These are phyloP conservation scores for Kudoa iwatai DNA, from an alignment of 30 jellyfish, hydroid and myxozoan genomes.

Conservation along the genomic window DNA sequence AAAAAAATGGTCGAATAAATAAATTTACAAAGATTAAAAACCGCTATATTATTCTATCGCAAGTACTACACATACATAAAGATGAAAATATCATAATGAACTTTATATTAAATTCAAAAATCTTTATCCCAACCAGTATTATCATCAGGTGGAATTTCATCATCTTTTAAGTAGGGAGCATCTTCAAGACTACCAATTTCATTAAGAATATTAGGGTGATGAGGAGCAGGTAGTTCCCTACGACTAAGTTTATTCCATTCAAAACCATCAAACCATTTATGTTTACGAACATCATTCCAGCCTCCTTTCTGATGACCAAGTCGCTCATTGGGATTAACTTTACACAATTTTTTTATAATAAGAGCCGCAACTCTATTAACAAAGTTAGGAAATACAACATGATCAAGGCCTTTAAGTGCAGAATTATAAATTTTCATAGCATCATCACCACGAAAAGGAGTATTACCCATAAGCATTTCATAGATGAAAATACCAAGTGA, in stretches of 20 bases:
- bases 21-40: no score
- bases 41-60: no score
- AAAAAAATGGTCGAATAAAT: no score
- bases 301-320: slow-evolving; percentile 83
- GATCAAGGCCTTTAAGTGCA: slow-evolving; percentile 54
- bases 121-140: slow-evolving; percentile 88
- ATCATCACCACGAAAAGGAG: slow-evolving; percentile 92
- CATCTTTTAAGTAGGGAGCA: slow-evolving; percentile 14
- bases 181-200: not conserved
- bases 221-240: slow-evolving; percentile 38
- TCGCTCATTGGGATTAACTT: slow-evolving; percentile 78
- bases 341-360: slow-evolving; percentile 63
- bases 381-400: slow-evolving; percentile 63
- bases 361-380: slow-evolving; percentile 67
- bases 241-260: slow-evolving; percentile 66
- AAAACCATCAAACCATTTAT: slow-evolving; percentile 96
- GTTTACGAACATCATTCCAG: slow-evolving; percentile 54
- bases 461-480: slow-evolving; percentile 71
- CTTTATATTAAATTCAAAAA: slow-evolving; percentile 10
- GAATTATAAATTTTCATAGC: slow-evolving; percentile 87
- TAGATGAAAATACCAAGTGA: slow-evolving; percentile 82
- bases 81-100: no score
- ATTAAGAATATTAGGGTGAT: slow-evolving; percentile 6
- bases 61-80: no score
- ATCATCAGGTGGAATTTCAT: slow-evolving; percentile 91